These are phyloP conservation scores for Nipponacmea schrenckii DNA, from an alignment of 2,888 invertebrate genomes.

Conservation along the genomic window DNA sequence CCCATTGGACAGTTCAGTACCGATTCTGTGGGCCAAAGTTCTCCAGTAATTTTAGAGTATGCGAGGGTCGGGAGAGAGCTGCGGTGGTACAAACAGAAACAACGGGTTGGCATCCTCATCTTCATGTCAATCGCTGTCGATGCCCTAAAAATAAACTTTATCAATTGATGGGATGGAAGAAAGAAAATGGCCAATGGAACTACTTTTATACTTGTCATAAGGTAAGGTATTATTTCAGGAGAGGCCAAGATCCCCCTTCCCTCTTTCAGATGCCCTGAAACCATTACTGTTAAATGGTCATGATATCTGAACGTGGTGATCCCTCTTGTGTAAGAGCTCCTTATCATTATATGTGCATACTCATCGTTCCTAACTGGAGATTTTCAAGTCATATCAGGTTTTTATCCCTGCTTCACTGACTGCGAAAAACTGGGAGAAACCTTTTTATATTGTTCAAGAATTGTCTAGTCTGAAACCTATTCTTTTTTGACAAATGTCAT, in stretches of 20 bases:
- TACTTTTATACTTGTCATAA: conserved; percentile 47
- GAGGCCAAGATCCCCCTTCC: background rate
- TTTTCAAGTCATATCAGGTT: too few species aligned
- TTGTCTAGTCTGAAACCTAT: too few species aligned
- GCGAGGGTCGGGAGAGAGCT: conserved; percentile 36
- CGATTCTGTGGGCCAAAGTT: conserved; percentile 41
- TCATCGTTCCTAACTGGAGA: too few species aligned
- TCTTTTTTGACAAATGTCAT: too few species aligned
- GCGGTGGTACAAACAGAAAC: conserved; percentile 41
- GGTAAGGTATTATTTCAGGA: conserved; percentile 21
- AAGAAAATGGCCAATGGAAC: conserved; percentile 37
- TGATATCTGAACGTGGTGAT: too few species aligned
- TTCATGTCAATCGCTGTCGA: conserved; percentile 43
- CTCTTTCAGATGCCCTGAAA: too few species aligned
- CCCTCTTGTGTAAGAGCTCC: too few species aligned
- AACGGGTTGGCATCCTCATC: conserved; percentile 41
- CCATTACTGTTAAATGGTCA: too few species aligned
- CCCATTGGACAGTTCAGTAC: conserved; percentile 45
- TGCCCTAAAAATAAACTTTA: conserved; percentile 37
- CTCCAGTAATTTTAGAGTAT: conserved; percentile 30
- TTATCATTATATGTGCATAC: too few species aligned
- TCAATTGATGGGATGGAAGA: conserved; percentile 40
- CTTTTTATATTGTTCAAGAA: too few species aligned
- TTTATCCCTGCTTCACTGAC: too few species aligned
- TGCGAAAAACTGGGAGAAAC: too few species aligned